Conservation (phyloP, 1,140 invertebrate genomes). For the Nephotettix cincticeps region DNA sequence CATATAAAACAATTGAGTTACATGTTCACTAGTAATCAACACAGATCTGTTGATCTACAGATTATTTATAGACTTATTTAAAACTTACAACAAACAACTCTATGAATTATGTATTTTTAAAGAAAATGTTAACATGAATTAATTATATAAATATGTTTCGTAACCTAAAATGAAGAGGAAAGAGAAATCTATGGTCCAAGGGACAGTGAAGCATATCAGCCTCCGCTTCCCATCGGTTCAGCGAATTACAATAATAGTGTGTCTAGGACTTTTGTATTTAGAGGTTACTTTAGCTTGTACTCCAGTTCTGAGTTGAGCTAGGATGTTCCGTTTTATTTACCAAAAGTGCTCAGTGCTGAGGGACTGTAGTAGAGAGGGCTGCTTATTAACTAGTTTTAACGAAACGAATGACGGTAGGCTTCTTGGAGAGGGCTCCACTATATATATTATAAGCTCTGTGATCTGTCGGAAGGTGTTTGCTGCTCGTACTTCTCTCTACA, state of each 20-base stretch:
- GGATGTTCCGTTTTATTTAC: conserved; percentile 32
- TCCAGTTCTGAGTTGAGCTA: conserved; percentile 10
- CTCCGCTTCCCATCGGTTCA: conserved; percentile 14
- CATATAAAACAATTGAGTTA: too few relatives aligned
- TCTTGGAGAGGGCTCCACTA: conserved; percentile 30
- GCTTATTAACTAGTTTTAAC: conserved; percentile 34
- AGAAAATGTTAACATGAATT: too few relatives aligned
- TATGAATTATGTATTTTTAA: too few relatives aligned
- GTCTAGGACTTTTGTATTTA: conserved; percentile 17
- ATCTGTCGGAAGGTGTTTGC: conserved; percentile 21
- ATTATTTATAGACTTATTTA: too few relatives aligned
- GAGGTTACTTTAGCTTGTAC: conserved; percentile 8
- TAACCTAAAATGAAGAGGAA: too few relatives aligned
- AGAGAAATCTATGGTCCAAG: neutral
- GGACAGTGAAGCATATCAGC: neutral
- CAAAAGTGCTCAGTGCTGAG: conserved; percentile 35
- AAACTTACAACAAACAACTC: too few relatives aligned
- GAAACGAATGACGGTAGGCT: conserved; percentile 29
- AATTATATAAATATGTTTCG: too few relatives aligned
- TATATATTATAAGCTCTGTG: conserved; percentile 35
- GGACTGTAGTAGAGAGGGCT: conserved; percentile 20
- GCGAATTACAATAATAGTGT: neutral
- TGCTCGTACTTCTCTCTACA: neutral
- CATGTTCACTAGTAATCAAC: too few relatives aligned
- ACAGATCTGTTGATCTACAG: too few relatives aligned